A percentile compares a stretch with the other conserved stretches of the same genome.
Conservation (phyloP, 2,888 invertebrate genomes). For the Lasioglossum villosulum region DNA sequence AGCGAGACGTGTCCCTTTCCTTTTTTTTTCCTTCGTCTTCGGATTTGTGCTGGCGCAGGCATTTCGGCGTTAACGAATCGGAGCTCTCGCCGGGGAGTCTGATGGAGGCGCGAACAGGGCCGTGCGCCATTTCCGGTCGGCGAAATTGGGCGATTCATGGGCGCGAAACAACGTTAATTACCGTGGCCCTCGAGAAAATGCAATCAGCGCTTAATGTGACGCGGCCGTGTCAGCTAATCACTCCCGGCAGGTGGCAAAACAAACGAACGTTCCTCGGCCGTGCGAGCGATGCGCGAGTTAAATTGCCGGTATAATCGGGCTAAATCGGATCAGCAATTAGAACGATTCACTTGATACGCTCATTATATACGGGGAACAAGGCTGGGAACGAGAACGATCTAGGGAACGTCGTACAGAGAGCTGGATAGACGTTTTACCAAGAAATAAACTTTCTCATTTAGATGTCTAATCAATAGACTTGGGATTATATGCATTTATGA, state of each 20-base stretch:
- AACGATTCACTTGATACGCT: constrained; percentile 42
- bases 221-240: constrained; percentile 34
- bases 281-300: constrained; percentile 21
- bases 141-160: constrained; percentile 49
- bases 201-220: constrained; percentile 65
- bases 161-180: constrained; percentile 62
- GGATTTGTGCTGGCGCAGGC: not conserved
- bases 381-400: not conserved
- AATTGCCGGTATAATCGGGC: constrained; percentile 57
- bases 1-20: not conserved
- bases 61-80: constrained; percentile 11
- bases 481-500: too few species aligned
- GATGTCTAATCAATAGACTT: too few species aligned
- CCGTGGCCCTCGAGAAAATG: constrained; percentile 65
- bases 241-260: constrained; percentile 69
- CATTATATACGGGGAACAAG: constrained; percentile 19
- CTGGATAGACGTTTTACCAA: too few species aligned
- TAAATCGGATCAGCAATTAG: constrained; percentile 59
- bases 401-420: not conserved
- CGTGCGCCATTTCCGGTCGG: not conserved
- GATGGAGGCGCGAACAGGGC: not conserved
- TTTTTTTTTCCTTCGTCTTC: not conserved
- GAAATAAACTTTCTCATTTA: too few species aligned
- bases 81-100: not conserved
- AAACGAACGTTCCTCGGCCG: constrained; percentile 50